Evolutionary conservation across 2,888 invertebrate species (phyloP).

Genomic region (Acleris sparsana): DNA sequence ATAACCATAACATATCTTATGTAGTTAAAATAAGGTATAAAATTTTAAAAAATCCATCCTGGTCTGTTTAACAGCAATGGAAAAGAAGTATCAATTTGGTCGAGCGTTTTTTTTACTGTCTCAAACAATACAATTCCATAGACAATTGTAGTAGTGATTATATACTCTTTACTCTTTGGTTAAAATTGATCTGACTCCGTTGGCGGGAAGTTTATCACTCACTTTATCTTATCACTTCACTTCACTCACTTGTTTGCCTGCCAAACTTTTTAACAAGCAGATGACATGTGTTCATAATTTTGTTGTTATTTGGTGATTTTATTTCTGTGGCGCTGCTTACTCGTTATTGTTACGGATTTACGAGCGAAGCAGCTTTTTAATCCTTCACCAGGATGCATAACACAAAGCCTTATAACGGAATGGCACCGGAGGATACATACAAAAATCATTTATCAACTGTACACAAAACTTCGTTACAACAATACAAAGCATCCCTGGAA

Average conservation of each 20-base stretch:
- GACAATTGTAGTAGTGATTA: no score
- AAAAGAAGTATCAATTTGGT: no score
- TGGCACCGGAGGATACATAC: slow-evolving; percentile 46
- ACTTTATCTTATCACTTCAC: no score
- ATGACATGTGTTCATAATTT: background rate
- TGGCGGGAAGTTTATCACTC: slow-evolving; percentile 18
- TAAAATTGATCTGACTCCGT: no score
- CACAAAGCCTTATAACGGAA: slow-evolving; percentile 31
- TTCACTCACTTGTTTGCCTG: no score
- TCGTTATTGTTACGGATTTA: background rate
- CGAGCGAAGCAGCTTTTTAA: no score
- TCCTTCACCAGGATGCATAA: slow-evolving; percentile 27
- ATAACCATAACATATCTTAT: no score
- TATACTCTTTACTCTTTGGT: no score
- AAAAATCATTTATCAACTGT: slow-evolving; percentile 46
- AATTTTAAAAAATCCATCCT: no score
- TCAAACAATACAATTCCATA: background rate
- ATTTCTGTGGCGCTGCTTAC: background rate
- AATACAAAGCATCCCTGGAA: slow-evolving; percentile 51
- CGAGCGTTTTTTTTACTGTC: background rate
- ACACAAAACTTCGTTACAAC: slow-evolving; percentile 50
- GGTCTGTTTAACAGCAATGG: no score
- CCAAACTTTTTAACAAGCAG: background rate
- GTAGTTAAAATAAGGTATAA: no score
- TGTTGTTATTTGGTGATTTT: background rate